These are phyloP conservation scores for Trichogramma pretiosum DNA, from an alignment of 1,140 invertebrate genomes.

Conservation along the genomic window DNA sequence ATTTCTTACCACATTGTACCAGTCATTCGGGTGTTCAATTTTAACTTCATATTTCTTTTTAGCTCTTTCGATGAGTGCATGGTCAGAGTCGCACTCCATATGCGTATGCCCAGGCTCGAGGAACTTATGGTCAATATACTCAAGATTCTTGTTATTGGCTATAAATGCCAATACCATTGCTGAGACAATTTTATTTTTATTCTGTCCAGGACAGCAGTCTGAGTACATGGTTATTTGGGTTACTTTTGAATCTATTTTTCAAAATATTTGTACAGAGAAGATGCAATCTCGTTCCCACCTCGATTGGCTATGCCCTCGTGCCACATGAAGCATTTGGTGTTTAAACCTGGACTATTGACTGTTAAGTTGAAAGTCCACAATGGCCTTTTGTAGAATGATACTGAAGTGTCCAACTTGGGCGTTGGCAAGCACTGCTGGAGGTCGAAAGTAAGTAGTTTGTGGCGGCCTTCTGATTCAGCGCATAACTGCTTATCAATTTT, in stretches of 20 bases:
- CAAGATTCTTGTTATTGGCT: constrained; percentile 14
- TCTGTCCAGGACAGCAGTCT: constrained; percentile 31
- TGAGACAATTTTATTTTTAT: constrained; percentile 28
- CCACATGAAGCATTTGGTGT: constrained; percentile 2
- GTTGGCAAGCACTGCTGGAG: background rate
- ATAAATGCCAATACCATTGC: constrained; percentile 22
- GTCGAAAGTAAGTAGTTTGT: background rate
- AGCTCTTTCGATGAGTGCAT: constrained; percentile 26
- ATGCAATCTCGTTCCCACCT: background rate
- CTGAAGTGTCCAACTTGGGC: background rate
- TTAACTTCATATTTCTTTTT: background rate
- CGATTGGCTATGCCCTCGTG: background rate
- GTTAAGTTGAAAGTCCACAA: background rate
- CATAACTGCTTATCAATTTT: background rate
- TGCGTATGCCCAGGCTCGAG: constrained; percentile 30
- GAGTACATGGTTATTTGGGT: constrained; percentile 28
- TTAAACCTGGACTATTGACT: background rate
- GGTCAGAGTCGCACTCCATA: constrained; percentile 30
- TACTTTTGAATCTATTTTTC: constrained; percentile 18
- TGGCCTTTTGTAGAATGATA: background rate
- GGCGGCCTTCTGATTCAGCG: background rate
- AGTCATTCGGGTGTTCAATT: constrained; percentile 15
- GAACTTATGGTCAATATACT: constrained; percentile 32
- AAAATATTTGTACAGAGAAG: background rate
- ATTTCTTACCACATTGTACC: constrained; percentile 9